A percentile compares a stretch with the other conserved stretches of the same genome.
Evolutionary conservation across 2,888 invertebrate genomes (phyloP).

Genomic region (Diplazon laetatorius): DNA sequence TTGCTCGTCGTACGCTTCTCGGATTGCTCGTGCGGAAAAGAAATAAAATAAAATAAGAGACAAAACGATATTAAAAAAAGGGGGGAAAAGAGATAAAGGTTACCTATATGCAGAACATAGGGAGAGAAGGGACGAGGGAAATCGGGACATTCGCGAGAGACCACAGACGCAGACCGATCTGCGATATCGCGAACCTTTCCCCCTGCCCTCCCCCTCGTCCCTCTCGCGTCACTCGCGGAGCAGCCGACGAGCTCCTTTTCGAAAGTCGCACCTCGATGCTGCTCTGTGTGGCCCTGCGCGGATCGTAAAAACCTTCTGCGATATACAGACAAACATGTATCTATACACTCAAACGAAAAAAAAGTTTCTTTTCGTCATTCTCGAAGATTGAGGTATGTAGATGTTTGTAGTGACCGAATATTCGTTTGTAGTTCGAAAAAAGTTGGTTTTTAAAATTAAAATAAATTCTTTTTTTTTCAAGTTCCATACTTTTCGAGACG

Average conservation of each 20-base stretch:
- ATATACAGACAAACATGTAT: slow-evolving; percentile 20
- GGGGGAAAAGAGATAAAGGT: neutral
- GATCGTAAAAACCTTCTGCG: slow-evolving; percentile 47
- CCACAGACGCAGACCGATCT: slow-evolving; percentile 17
- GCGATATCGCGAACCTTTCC: slow-evolving; percentile 28
- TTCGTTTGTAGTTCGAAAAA: no score
- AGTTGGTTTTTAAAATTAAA: no score
- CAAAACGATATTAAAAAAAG: no score
- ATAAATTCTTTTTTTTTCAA: no score
- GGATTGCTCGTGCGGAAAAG: slow-evolving; percentile 29
- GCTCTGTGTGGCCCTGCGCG: slow-evolving; percentile 16
- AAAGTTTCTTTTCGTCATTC: no score
- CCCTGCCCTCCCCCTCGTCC: neutral
- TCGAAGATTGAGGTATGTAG: no score
- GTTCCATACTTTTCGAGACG: no score
- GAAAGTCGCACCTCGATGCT: slow-evolving; percentile 16
- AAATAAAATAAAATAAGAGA: neutral
- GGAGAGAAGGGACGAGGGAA: slow-evolving; percentile 21
- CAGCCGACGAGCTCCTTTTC: slow-evolving; percentile 1
- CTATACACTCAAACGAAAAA: no score
- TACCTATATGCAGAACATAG: slow-evolving; percentile 12
- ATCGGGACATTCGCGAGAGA: slow-evolving; percentile 13
- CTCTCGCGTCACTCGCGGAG: no score
- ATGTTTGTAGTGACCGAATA: no score
- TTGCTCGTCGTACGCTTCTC: slow-evolving; percentile 20